Base-by-base conservation (phyloP, 2,113 vertebrate genomes). In the Hippotragus niger region DNA sequence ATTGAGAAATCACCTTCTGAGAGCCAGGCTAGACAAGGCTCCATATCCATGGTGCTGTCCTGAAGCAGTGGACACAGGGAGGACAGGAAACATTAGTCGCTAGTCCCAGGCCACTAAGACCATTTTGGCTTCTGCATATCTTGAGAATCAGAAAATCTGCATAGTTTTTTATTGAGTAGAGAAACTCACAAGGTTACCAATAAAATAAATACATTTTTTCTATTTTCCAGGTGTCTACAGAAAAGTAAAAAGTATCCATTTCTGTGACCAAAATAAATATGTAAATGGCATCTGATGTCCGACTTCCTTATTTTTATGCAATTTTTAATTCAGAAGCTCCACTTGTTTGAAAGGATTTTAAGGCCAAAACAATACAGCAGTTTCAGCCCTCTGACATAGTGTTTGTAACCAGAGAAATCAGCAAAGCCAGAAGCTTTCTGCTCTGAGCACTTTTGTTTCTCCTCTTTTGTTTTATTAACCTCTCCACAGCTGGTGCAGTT, bases 391-490 rank as follows among this genome's bases (percentile, higher is more conserved):
- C 94, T 95, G 85, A 97, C 94, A 97, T 80, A 36, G 45, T 98
- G 57, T 80, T 98, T 98, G 98, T 71, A 90, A 91, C 88, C 47
- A 97, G 95, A 98, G 97, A 96, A 98, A 97, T 97, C 97, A 93
- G 80, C 91, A 98, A 97, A 97, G 89, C 89, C 94, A 98, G 96
- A 97, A 96, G 87, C 17, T 97, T 98, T 99, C 97, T 98, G 97
- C 92, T 94, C 45, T 76, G 82, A 95, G 58, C 1, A 40, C 91
- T 98, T 98, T 96, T 80, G 55, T 97, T 67, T 92, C 57, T 98
- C 57, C 89, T 95, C 97, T 95, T 98, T 97, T 98, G 97, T 99
- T 98, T 98, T 98, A 98, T 97, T 98, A 98, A 97, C 53, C 74
- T 99, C 86, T 92, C 93, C 85, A 97, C 97, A 98, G 96, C 97